Conservation (phyloP, 2,113 vertebrate genomes). For the Serinus canaria region DNA sequence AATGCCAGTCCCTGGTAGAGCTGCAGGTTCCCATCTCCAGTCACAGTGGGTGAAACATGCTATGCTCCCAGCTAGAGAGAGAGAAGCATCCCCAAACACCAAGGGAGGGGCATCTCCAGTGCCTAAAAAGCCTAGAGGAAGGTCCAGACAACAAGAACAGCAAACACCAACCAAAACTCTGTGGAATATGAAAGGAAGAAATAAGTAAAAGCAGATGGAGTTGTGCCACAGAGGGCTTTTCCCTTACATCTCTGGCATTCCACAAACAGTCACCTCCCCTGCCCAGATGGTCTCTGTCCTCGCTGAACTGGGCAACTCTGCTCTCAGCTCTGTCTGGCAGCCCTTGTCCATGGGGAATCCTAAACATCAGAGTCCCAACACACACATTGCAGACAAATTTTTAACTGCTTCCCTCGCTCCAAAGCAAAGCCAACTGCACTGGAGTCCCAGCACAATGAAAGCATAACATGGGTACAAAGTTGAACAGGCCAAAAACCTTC, state of each 20-base stretch:
- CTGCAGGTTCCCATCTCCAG: not conserved
- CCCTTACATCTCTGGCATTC: not conserved
- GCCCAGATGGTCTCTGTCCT: not conserved
- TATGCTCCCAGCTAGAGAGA: not conserved
- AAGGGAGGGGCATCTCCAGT: not conserved
- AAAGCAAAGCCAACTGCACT: not conserved
- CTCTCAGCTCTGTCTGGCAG: not conserved
- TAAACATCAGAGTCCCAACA: not conserved
- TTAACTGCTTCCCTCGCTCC: not conserved
- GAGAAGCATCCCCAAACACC: not conserved
- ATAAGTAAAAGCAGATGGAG: conserved; percentile 62
- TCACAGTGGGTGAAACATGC: not conserved
- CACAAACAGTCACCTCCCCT: conserved; percentile 4
- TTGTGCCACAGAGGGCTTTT: conserved; percentile 40
- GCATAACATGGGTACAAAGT: not conserved
- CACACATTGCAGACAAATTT: not conserved
- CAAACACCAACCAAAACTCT: not conserved
- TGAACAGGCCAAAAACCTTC: not conserved
- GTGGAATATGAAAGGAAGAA: conserved; percentile 29
- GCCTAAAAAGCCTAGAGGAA: conserved; percentile 21
- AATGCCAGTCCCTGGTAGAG: not conserved
- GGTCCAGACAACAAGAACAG: not conserved
- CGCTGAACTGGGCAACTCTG: conserved; percentile 6
- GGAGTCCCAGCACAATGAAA: not conserved
- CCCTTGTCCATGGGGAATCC: not conserved